phyloP scores from a whole-genome alignment of 2,888 invertebrate genomes.

The Tiliacea aurago region DNA sequence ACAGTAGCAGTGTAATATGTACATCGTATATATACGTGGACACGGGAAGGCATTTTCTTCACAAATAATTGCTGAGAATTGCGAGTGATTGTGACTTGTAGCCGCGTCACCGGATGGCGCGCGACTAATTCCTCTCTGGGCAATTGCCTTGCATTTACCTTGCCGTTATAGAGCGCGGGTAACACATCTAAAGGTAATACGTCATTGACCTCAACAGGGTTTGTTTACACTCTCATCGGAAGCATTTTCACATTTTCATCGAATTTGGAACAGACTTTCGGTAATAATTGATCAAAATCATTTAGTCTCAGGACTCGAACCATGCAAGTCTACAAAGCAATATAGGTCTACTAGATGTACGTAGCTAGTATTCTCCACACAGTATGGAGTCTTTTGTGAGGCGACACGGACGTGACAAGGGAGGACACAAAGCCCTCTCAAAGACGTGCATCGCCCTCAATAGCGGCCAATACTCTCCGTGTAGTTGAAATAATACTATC shows the following conservation, averaged over 20 bases:
- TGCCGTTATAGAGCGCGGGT: too few species aligned
- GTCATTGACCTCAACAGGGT: neutral
- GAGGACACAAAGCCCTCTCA: slow-evolving; percentile 48
- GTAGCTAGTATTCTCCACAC: slow-evolving; percentile 1
- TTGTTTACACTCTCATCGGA: neutral
- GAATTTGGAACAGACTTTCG: neutral
- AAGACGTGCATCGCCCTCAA: slow-evolving; percentile 49
- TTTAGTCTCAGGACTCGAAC: neutral
- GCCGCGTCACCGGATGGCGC: too few species aligned
- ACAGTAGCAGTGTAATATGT: too few species aligned
- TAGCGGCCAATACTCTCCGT: slow-evolving; percentile 44
- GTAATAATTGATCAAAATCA: neutral
- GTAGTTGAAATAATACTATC: slow-evolving; percentile 11
- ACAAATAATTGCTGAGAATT: too few species aligned
- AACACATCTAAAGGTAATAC: too few species aligned
- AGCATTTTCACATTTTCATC: neutral
- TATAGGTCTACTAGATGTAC: slow-evolving; percentile 2
- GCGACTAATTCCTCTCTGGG: too few species aligned
- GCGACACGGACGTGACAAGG: slow-evolving; percentile 49
- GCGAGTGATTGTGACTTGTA: too few species aligned
- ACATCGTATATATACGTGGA: too few species aligned
- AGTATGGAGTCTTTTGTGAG: slow-evolving; percentile 38
- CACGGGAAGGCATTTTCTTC: too few species aligned
- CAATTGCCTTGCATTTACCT: too few species aligned
- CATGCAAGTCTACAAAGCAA: neutral